A percentile compares a stretch with the other conserved stretches of the same genome.
Evolutionary conservation across 1,140 invertebrate genomes (phyloP).

Genomic region (Penaeus chinensis): DNA sequence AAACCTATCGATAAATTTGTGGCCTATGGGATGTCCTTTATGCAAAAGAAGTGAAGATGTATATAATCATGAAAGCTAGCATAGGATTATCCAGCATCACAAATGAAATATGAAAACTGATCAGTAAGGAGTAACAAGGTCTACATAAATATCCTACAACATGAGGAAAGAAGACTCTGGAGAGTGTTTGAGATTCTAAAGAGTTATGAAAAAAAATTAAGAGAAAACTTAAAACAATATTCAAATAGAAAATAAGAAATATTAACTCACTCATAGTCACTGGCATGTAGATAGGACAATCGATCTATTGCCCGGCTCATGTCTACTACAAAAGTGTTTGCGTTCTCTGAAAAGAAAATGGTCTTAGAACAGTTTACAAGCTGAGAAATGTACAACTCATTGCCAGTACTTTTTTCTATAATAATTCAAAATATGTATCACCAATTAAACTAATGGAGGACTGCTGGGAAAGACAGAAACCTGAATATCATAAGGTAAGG

Average conservation of each 20-base stretch:
- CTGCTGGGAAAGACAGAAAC: no score
- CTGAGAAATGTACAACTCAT: neutral
- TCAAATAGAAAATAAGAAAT: no score
- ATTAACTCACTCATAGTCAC: slow-evolving; percentile 17
- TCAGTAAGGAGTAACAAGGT: no score
- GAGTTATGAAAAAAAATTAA: neutral
- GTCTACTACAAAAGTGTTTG: neutral
- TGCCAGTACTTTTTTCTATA: neutral
- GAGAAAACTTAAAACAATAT: neutral
- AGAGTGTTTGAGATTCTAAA: neutral
- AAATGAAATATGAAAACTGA: neutral
- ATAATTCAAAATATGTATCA: neutral
- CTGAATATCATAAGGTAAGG: no score
- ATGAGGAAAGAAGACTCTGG: no score
- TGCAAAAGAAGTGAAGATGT: neutral
- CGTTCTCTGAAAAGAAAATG: slow-evolving; percentile 1
- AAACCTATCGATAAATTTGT: no score
- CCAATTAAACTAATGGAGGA: no score
- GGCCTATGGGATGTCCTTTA: no score
- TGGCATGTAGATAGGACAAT: slow-evolving; percentile 27
- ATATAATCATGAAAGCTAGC: neutral
- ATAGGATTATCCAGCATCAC: neutral
- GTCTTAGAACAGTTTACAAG: neutral
- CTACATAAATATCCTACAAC: no score
- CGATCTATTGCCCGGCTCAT: neutral